Conservation (phyloP, 2,797 vertebrate genomes). For the Microchirus variegatus region DNA sequence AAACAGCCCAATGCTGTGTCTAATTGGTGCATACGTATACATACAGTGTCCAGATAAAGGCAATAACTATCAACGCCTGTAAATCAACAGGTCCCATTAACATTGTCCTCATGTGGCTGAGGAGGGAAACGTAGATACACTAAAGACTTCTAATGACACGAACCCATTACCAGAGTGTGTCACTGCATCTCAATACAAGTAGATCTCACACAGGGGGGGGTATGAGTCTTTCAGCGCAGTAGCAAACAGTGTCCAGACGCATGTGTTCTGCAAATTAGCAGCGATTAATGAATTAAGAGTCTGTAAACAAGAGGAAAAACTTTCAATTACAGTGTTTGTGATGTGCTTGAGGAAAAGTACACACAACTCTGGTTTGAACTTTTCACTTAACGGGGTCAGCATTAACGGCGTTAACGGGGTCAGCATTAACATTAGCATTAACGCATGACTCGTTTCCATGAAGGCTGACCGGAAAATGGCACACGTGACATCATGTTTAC, state of each 20-base stretch:
- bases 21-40: background rate
- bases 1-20: slow-evolving; percentile 2
- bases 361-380: no score
- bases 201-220: slow-evolving; percentile 21
- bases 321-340: no score
- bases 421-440: no score
- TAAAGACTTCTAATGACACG: slow-evolving; percentile 55
- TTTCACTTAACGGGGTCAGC: no score
- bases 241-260: slow-evolving; percentile 31
- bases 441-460: no score
- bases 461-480: no score
- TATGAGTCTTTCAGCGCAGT: slow-evolving; percentile 31
- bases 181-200: slow-evolving; percentile 57
- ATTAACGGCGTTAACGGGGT: no score
- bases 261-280: slow-evolving; percentile 30
- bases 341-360: no score
- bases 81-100: slow-evolving; percentile 52
- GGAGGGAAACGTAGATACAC: slow-evolving; percentile 43
- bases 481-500: no score
- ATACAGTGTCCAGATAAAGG: background rate
- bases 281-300: slow-evolving; percentile 24
- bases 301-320: slow-evolving; percentile 3
- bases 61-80: slow-evolving; percentile 21
- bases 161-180: slow-evolving; percentile 59
- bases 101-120: slow-evolving; percentile 22